Conservation (phyloP, 2,113 vertebrate genomes). For the Lophura nycthemera region DNA sequence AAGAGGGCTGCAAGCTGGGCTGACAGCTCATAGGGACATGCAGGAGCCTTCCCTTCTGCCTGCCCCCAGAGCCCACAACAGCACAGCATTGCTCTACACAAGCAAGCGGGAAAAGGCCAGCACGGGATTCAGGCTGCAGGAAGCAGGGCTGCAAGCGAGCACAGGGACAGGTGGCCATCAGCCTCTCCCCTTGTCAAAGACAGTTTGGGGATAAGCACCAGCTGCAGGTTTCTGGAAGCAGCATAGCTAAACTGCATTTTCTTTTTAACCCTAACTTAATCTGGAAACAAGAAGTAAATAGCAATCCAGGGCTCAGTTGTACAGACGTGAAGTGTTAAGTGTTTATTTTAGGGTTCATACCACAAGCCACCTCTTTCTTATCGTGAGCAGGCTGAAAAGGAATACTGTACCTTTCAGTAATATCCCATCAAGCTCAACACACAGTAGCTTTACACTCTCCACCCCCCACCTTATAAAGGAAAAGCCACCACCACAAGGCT, state of each 20-base stretch:
- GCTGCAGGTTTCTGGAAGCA: background rate
- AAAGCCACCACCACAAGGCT: constrained; percentile 74
- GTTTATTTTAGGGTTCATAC: constrained; percentile 80
- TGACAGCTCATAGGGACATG: background rate
- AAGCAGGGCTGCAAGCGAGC: background rate
- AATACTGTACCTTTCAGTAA: constrained; percentile 68
- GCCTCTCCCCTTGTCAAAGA: background rate
- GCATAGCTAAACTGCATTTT: background rate
- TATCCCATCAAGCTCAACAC: constrained; percentile 69
- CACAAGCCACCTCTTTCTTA: constrained; percentile 56
- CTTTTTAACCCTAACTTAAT: background rate
- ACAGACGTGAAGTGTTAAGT: constrained; percentile 68
- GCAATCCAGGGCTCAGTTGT: constrained; percentile 75
- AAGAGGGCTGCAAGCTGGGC: background rate
- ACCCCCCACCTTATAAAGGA: constrained; percentile 57
- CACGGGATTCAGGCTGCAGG: background rate
- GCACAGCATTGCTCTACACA: background rate
- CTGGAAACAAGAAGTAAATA: constrained; percentile 50
- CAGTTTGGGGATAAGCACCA: accelerated
- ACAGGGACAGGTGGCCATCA: background rate
- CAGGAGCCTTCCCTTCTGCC: background rate
- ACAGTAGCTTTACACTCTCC: constrained; percentile 68
- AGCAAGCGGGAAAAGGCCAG: background rate
- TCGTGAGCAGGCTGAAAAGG: constrained; percentile 60
- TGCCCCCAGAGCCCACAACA: background rate